Evolutionary conservation across 2,113 vertebrate species (phyloP).

Genomic region (Delphinapterus leucas): DNA sequence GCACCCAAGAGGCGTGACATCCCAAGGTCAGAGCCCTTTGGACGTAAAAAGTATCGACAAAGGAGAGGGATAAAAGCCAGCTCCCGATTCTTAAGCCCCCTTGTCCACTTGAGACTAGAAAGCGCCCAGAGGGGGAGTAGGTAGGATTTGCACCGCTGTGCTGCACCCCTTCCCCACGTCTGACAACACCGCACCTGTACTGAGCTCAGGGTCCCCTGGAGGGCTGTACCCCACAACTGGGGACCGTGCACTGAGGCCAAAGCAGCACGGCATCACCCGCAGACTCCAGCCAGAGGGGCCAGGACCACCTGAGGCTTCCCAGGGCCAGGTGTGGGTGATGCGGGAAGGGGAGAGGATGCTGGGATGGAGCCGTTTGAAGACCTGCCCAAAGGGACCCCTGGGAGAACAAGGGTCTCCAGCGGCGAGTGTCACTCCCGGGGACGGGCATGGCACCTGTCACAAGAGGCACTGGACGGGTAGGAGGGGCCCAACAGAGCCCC

Average conservation of each 20-base stretch:
- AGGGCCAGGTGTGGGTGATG: neutral
- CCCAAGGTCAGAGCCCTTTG: neutral
- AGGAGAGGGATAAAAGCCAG: neutral
- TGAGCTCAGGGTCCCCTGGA: neutral
- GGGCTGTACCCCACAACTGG: accelerated
- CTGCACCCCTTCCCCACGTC: too few relatives aligned
- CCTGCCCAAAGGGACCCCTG: neutral
- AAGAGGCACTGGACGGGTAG: neutral
- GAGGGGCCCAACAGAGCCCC: neutral
- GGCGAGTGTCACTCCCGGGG: accelerated
- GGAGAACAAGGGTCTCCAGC: neutral
- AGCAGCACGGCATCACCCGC: neutral
- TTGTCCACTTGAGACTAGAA: too few relatives aligned
- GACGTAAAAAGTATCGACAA: neutral
- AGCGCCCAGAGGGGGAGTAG: too few relatives aligned
- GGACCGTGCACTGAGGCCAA: neutral
- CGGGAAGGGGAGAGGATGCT: accelerated
- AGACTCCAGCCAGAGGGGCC: neutral
- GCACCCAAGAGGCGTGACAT: accelerated
- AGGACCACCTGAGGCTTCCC: neutral
- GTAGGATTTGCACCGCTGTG: neutral
- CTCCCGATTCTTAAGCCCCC: accelerated
- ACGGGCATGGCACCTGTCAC: neutral
- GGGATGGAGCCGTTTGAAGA: neutral
- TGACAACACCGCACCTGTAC: neutral